Conservation (phyloP, 2,888 invertebrate genomes). For the Drosophila hamatofila region DNA sequence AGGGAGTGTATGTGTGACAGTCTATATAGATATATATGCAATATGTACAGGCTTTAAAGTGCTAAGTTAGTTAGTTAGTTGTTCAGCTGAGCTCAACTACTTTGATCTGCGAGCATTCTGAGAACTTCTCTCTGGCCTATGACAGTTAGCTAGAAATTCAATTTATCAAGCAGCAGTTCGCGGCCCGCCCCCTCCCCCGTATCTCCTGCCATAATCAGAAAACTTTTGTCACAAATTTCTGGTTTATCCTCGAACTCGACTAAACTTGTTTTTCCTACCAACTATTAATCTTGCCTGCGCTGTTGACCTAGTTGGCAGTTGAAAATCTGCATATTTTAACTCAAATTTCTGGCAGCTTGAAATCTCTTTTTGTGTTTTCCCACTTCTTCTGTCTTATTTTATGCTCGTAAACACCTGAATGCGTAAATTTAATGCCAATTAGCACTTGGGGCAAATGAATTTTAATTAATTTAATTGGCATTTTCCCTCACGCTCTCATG, state of each 20-base stretch:
- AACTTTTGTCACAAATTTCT: constrained; percentile 37
- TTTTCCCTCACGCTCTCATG: neutral
- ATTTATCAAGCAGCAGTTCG: constrained; percentile 27
- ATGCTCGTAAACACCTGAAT: constrained; percentile 42
- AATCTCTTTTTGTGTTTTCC: constrained; percentile 7
- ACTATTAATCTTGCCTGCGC: constrained; percentile 12
- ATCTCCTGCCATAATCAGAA: constrained; percentile 24
- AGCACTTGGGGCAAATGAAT: constrained; percentile 57
- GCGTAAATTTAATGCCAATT: constrained; percentile 62
- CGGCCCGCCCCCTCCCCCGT: neutral
- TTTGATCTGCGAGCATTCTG: constrained; percentile 9
- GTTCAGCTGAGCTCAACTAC: constrained; percentile 15
- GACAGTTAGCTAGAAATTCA: constrained; percentile 21
- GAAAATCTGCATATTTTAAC: constrained; percentile 44
- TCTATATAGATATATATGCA: constrained; percentile 30
- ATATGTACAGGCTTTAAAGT: constrained; percentile 44
- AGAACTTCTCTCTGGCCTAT: constrained; percentile 14
- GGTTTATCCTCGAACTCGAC: neutral
- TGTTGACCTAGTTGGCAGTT: constrained; percentile 30
- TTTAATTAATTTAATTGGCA: constrained; percentile 72
- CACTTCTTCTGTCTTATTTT: neutral
- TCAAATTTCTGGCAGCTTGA: constrained; percentile 6
- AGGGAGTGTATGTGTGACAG: constrained; percentile 1
- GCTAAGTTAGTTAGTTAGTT: constrained; percentile 36
- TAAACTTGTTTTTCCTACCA: constrained; percentile 6